Conservation (phyloP, 37 sponge, comb jelly and placozoan genomes). For the Agelas oroides region DNA sequence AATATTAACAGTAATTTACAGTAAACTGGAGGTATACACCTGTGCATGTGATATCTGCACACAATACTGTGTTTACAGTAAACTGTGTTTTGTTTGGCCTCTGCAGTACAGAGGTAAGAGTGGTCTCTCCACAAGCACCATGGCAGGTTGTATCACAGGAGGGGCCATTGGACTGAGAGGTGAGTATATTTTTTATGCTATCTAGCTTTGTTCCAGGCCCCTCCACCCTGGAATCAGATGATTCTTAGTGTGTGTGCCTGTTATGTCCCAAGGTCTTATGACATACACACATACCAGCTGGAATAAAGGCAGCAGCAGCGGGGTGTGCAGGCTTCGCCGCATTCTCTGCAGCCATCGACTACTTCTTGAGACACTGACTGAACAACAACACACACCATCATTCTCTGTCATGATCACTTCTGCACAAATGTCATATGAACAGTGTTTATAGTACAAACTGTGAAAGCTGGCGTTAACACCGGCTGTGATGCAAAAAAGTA, state of each 20-base stretch:
- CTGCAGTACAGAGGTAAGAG: conserved; percentile 84
- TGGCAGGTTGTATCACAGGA: conserved; percentile 92
- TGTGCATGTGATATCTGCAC: background rate
- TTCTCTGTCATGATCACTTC: background rate
- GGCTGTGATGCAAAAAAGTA: no score
- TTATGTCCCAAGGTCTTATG: no score
- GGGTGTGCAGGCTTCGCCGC: conserved; percentile 98
- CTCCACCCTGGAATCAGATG: no score
- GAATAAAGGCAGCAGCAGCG: conserved; percentile 86
- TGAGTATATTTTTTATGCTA: conserved; percentile 28
- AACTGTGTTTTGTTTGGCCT: background rate
- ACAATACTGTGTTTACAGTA: no score
- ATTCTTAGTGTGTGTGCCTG: no score
- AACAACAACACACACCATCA: no score
- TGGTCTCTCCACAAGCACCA: conserved; percentile 78
- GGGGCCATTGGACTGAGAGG: conserved; percentile 97
- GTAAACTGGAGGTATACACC: background rate
- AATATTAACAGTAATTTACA: no score
- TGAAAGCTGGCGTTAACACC: no score
- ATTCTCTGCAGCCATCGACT: conserved; percentile 98
- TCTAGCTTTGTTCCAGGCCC: no score
- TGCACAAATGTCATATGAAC: background rate
- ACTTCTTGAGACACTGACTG: conserved; percentile 75
- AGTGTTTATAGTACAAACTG: no score
- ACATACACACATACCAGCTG: conserved; percentile 69